Conservation (phyloP, 2,888 invertebrate genomes). For the Deroplatys truncata region DNA sequence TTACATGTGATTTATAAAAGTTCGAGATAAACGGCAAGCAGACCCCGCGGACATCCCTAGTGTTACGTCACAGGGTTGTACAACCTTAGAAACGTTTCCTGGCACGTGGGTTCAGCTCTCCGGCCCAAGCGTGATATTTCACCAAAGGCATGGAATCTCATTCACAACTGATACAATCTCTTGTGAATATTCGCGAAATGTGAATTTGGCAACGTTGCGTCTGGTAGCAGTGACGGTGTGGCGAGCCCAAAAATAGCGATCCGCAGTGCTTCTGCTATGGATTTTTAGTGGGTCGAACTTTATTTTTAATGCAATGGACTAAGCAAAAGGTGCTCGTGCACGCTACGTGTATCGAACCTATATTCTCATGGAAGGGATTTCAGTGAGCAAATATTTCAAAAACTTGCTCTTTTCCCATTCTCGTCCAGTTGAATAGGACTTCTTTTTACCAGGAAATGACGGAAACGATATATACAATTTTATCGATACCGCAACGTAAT, state of each 20-base stretch:
- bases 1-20: no score
- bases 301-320: not conserved
- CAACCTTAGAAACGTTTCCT: not conserved
- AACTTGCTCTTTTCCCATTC: no score
- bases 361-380: no score
- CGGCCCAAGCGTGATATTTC: not conserved
- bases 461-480: no score
- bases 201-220: conserved; percentile 11
- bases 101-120: not conserved
- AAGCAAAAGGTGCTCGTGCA: not conserved
- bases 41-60: no score
- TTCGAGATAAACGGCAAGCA: no score
- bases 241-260: not conserved
- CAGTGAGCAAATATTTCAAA: no score
- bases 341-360: not conserved
- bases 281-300: conserved; percentile 5
- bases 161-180: not conserved
- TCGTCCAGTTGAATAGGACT: no score
- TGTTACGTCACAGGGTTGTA: no score
- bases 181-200: not conserved
- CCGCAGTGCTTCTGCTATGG: not conserved
- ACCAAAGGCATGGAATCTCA: not conserved
- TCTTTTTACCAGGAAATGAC: no score
- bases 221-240: not conserved
- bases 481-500: no score